Evolutionary conservation across 2,113 vertebrate genomes (phyloP).

Genomic region (Xyliphius kryptos): DNA sequence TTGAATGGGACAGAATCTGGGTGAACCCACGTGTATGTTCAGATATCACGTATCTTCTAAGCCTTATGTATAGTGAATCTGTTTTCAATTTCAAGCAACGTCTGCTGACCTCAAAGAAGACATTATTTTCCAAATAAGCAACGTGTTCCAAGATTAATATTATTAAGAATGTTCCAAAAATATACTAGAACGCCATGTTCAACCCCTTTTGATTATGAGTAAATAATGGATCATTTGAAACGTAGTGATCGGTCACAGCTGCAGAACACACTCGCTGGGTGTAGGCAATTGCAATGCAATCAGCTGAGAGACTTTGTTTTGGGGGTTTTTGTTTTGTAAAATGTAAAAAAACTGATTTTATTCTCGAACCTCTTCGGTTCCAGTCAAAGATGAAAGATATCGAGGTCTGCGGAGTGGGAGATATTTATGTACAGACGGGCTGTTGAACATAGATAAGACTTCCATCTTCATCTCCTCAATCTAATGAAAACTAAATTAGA

Average conservation of each 20-base stretch:
- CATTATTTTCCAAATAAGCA: too few species aligned
- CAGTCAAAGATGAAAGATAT: constrained; percentile 30
- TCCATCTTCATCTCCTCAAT: constrained; percentile 29
- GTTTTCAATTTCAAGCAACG: too few species aligned
- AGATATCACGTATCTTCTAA: constrained; percentile 1
- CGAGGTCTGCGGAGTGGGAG: constrained; percentile 30
- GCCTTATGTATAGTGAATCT: too few species aligned
- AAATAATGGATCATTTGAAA: too few species aligned
- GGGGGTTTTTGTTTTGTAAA: constrained; percentile 25
- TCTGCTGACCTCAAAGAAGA: too few species aligned
- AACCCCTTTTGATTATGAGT: too few species aligned
- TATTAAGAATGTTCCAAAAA: too few species aligned
- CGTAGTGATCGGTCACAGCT: too few species aligned
- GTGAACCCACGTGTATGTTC: constrained; percentile 11
- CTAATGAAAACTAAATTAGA: constrained; percentile 22
- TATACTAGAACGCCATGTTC: too few species aligned
- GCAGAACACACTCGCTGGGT: too few species aligned
- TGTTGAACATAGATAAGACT: constrained; percentile 28
- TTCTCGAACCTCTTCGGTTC: constrained; percentile 21
- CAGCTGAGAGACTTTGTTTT: constrained; percentile 22
- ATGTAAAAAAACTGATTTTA: constrained; percentile 28
- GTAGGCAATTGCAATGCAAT: constrained; percentile 14
- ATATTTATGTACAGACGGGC: constrained; percentile 37
- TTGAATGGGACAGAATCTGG: constrained; percentile 4
- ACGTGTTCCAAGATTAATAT: too few species aligned